Conservation (phyloP, 2,888 invertebrate genomes). For the Caenorhabditis angaria region DNA sequence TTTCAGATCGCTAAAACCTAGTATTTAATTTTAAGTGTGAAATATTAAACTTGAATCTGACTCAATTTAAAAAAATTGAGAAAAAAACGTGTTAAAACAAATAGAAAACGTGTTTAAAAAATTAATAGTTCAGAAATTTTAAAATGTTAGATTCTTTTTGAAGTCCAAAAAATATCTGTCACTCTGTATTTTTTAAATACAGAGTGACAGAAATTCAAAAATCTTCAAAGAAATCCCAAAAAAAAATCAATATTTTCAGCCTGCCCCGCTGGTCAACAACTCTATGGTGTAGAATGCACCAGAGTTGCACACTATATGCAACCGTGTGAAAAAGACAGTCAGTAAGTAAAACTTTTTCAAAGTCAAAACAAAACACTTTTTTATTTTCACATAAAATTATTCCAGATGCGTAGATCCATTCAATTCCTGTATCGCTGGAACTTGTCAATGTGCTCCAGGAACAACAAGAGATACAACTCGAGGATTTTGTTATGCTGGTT, state of each 20-base stretch:
- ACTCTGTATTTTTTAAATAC: too few relatives aligned
- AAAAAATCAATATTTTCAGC: conserved; percentile 55
- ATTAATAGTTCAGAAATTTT: too few relatives aligned
- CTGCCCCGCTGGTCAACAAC: conserved; percentile 69
- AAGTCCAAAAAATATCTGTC: too few relatives aligned
- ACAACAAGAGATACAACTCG: conserved; percentile 64
- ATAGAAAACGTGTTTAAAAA: too few relatives aligned
- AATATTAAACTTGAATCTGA: too few relatives aligned
- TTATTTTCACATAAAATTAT: not conserved
- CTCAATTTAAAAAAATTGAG: too few relatives aligned
- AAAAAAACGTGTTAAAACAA: too few relatives aligned
- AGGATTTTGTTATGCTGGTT: conserved; percentile 68
- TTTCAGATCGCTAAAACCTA: too few relatives aligned
- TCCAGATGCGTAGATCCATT: conserved; percentile 68
- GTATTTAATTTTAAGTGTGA: too few relatives aligned
- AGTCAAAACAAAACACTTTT: not conserved
- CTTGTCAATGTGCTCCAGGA: conserved; percentile 70
- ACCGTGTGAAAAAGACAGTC: conserved; percentile 58
- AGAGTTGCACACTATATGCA: conserved; percentile 68
- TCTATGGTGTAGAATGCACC: conserved; percentile 70
- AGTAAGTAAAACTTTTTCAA: conserved; percentile 19
- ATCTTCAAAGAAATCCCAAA: too few relatives aligned
- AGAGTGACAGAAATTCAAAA: too few relatives aligned
- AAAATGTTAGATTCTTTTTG: too few relatives aligned
- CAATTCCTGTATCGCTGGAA: conserved; percentile 66